A percentile compares a stretch with the other conserved stretches of the same genome.
phyloP scores from a whole-genome alignment of 2,797 vertebrate species.

The Manis crassicaudata region DNA sequence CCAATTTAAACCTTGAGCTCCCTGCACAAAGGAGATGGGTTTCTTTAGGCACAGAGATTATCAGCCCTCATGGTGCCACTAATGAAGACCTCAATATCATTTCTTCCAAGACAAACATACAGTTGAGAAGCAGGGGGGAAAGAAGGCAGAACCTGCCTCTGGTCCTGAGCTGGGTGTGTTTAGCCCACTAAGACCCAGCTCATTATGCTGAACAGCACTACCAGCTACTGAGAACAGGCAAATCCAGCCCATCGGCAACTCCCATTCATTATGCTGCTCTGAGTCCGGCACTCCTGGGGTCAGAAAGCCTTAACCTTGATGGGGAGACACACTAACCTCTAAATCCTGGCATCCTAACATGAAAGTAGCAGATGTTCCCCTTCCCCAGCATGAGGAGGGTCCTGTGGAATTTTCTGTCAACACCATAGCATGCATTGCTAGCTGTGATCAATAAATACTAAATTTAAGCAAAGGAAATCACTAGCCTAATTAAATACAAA shows the following conservation, averaged over 20 bases:
- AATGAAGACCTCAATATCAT: conserved; percentile 63
- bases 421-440: neutral
- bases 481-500: neutral
- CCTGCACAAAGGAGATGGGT: conserved; percentile 15
- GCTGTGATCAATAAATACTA: conserved; percentile 50
- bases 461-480: conserved; percentile 43
- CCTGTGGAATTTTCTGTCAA: conserved; percentile 37
- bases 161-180: conserved; percentile 3
- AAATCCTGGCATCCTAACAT: neutral
- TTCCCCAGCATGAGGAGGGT: neutral
- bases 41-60: conserved; percentile 45
- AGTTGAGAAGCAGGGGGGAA: conserved; percentile 14
- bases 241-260: conserved; percentile 43
- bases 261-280: conserved; percentile 60
- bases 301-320: conserved; percentile 66
- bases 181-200: conserved; percentile 1
- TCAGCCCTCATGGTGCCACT: conserved; percentile 47
- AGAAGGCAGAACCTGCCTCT: neutral
- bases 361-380: conserved; percentile 41
- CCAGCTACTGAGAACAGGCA: conserved; percentile 14
- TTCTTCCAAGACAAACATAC: conserved; percentile 69
- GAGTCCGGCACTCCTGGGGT: conserved; percentile 19
- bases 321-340: conserved; percentile 68
- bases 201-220: conserved; percentile 36
- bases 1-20: conserved; percentile 63